A percentile compares a stretch with the other conserved stretches of the same genome.
These are phyloP conservation scores for Ectemnius continuus DNA, from an alignment of 2,888 invertebrate species.

Conservation along the genomic window DNA sequence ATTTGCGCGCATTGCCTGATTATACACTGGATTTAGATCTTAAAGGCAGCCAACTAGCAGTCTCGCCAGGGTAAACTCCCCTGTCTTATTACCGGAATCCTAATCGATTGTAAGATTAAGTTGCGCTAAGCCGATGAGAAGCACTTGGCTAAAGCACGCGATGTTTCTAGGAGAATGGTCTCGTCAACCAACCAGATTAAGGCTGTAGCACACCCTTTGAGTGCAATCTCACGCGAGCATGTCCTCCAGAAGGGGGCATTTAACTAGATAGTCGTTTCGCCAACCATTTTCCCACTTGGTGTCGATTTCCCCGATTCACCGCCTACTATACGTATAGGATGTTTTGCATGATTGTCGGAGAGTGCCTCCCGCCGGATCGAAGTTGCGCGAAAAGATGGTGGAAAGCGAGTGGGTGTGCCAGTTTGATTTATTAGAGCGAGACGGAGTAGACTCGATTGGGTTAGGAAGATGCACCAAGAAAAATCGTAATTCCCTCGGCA, in stretches of 20 bases:
- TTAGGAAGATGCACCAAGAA: conserved; percentile 27
- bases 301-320: conserved; percentile 20
- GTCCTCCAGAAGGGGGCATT: conserved; percentile 46
- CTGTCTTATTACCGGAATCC: conserved; percentile 1
- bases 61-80: conserved; percentile 10
- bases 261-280: conserved; percentile 20
- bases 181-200: no score
- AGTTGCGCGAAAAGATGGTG: conserved; percentile 27
- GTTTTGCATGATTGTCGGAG: conserved; percentile 57
- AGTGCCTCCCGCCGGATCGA: conserved; percentile 31
- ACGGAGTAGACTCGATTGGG: conserved; percentile 19
- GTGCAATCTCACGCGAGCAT: conserved; percentile 26
- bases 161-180: no score
- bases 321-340: conserved; percentile 34
- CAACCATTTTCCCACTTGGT: neutral
- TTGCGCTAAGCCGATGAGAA: conserved; percentile 14
- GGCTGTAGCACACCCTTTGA: conserved; percentile 14
- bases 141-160: no score
- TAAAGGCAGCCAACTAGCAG: conserved; percentile 25
- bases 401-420: conserved; percentile 45
- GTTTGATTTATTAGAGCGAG: conserved; percentile 51
- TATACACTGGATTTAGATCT: neutral
- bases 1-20: neutral
- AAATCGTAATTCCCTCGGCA: conserved; percentile 17
- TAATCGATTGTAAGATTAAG: conserved; percentile 7